Conservation (phyloP, 53 echinoderm and acorn worm species). For the Temnopleurus reevesii region DNA sequence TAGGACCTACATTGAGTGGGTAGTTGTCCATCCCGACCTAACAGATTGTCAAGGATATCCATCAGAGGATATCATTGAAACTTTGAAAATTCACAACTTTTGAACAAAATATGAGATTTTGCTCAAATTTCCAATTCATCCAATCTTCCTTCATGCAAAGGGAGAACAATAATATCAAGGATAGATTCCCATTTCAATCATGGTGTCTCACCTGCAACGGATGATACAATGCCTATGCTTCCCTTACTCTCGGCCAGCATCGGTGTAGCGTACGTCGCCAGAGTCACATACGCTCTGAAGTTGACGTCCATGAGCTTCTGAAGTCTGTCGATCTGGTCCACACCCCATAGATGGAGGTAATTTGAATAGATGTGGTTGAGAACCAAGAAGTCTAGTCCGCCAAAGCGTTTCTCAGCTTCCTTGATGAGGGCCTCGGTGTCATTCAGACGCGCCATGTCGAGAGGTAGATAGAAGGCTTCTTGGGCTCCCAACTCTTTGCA, state of each 20-base stretch:
- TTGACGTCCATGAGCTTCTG: slow-evolving; percentile 80
- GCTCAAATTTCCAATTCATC: too few relatives aligned
- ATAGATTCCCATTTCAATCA: too few relatives aligned
- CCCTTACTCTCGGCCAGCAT: slow-evolving; percentile 76
- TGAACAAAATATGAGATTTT: too few relatives aligned
- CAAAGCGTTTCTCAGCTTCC: slow-evolving; percentile 76
- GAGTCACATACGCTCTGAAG: slow-evolving; percentile 79
- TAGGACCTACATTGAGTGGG: too few relatives aligned
- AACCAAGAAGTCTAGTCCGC: slow-evolving; percentile 84
- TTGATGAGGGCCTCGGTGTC: slow-evolving; percentile 76
- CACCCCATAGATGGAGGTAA: slow-evolving; percentile 73
- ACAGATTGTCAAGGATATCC: too few relatives aligned
- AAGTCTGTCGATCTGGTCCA: slow-evolving; percentile 17
- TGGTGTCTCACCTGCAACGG: slow-evolving; percentile 76
- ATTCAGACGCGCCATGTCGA: slow-evolving; percentile 80
- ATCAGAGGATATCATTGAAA: too few relatives aligned
- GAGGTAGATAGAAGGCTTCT: slow-evolving; percentile 83
- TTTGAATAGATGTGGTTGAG: slow-evolving; percentile 85
- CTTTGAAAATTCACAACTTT: too few relatives aligned
- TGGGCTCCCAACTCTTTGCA: slow-evolving; percentile 91
- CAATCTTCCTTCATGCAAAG: too few relatives aligned
- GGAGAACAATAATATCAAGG: too few relatives aligned
- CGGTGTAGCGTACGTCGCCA: slow-evolving; percentile 81
- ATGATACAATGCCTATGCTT: slow-evolving; percentile 84
- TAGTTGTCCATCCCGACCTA: too few relatives aligned